phyloP scores from a whole-genome alignment of 1,140 invertebrate species.

The Macrobrachium nipponense region DNA sequence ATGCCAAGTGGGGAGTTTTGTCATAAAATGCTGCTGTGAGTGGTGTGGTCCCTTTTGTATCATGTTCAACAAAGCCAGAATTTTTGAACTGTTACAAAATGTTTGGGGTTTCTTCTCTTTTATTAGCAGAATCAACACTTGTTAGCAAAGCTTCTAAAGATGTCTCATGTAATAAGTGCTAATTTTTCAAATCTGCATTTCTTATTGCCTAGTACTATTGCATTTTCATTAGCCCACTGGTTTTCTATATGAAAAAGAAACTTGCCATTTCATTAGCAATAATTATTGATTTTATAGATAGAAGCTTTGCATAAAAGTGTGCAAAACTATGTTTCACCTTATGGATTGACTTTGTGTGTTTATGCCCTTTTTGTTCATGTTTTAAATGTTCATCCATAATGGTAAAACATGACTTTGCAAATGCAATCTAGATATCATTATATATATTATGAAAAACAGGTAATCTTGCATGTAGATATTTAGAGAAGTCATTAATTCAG shows the following conservation, averaged over 20 bases:
- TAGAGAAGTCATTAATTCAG: constrained; percentile 2
- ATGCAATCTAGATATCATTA: constrained; percentile 60
- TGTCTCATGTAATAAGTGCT: neutral
- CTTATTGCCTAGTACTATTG: neutral
- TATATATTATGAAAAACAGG: constrained; percentile 52
- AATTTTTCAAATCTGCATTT: neutral
- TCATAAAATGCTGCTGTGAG: constrained; percentile 8
- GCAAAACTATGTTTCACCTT: constrained; percentile 20
- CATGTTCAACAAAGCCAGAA: neutral
- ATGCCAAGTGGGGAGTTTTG: no score
- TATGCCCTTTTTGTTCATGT: neutral
- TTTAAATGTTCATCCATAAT: neutral
- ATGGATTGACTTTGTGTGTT: neutral
- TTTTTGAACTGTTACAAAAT: constrained; percentile 36
- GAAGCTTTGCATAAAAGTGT: constrained; percentile 43
- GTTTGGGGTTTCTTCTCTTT: constrained; percentile 35
- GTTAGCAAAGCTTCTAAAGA: constrained; percentile 46
- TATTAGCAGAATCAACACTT: constrained; percentile 35
- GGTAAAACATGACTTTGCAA: constrained; percentile 34
- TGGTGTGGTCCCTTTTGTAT: constrained; percentile 37
- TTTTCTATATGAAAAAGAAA: no score
- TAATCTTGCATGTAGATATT: no score
- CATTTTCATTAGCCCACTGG: no score
- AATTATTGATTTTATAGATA: neutral
- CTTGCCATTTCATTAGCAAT: neutral